A percentile compares a stretch with the other conserved stretches of the same genome.
These are phyloP conservation scores for Spea bombifrons DNA, from an alignment of 2,113 vertebrate species.

Conservation along the genomic window DNA sequence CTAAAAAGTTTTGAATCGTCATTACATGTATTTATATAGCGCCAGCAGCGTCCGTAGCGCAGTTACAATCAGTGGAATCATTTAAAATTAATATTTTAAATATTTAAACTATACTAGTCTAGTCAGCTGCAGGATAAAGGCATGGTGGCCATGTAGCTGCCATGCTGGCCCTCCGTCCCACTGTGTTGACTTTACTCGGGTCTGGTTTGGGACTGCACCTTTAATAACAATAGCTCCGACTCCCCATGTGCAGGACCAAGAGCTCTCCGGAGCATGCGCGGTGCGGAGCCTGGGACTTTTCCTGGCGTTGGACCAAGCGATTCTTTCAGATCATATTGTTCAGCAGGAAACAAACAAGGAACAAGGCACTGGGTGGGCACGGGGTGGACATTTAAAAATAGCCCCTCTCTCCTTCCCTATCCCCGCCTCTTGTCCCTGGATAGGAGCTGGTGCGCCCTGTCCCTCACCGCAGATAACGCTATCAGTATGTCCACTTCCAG, in stretches of 20 bases:
- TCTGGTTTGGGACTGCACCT: background rate
- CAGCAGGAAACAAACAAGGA: slow-evolving; percentile 47
- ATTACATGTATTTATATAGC: too few relatives aligned
- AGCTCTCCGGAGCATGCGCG: slow-evolving; percentile 17
- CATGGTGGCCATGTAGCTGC: background rate
- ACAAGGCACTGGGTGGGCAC: slow-evolving; percentile 43
- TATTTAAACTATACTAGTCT: too few relatives aligned
- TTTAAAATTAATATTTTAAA: too few relatives aligned
- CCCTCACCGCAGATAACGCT: slow-evolving; percentile 29
- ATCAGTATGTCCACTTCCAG: slow-evolving; percentile 25
- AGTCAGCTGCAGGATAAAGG: background rate
- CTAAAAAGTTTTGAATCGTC: too few relatives aligned
- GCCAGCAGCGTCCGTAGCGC: too few relatives aligned
- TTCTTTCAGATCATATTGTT: slow-evolving; percentile 42
- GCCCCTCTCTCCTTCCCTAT: slow-evolving; percentile 30
- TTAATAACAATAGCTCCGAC: background rate
- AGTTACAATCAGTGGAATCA: too few relatives aligned
- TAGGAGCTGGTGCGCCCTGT: slow-evolving; percentile 2
- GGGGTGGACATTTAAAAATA: slow-evolving; percentile 40
- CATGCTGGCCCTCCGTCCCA: background rate
- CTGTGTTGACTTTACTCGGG: background rate
- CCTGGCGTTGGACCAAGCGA: slow-evolving; percentile 36
- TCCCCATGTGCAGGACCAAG: background rate
- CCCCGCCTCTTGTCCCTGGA: slow-evolving; percentile 30
- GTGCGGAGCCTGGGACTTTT: background rate